Evolutionary conservation across 2,797 vertebrate genomes (phyloP), one percentile per base, ranked within the genome.

Genomic region (Manis crassicaudata): DNA sequence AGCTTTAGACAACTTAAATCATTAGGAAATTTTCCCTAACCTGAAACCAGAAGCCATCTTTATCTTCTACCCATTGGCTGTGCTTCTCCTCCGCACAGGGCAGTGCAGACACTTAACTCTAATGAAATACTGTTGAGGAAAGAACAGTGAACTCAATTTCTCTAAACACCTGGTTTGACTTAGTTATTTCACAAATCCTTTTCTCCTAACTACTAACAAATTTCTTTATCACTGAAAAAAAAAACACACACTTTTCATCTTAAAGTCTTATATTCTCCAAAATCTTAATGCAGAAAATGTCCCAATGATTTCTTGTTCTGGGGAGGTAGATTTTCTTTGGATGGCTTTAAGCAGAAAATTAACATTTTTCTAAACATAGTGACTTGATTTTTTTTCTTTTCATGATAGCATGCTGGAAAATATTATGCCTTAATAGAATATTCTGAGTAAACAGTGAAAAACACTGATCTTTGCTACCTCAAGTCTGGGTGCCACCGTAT

Each of bases 201-300:
- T 92, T 77, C 14, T 70, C 32, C 50, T 90, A 29, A 73, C 35
- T 90, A 81, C 43, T 29, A 77, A 79, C 46, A 88, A 86, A 75
- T 94, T 93, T 88, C 20, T 79, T 95, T 75, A 92, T 58, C 72
- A 95, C 92, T 37, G 8, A 70, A 91, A 56, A 68, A 62, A 70
- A 70, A 91, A 56, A 68, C 54, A 56, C 43, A 79, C 14, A 65
- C 9, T 87, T 80, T 97, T 86, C 13, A 90, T 60, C 63, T 94
- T 83, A 70, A 54, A 85, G 95, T 92, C 62, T 88, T 94, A 83
- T 56, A 20, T 54, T 93, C 62, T 40, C 37, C 25, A 95, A 70
- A 7, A 85, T 75, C 54, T 65, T 85, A 18, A 80, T 14, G 10
- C 79, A 87, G 56, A 94, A 54, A 80, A 92, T 27, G 37, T 88